Evolutionary conservation across 1,140 invertebrate genomes (phyloP).

Genomic region (Cylas formicarius): DNA sequence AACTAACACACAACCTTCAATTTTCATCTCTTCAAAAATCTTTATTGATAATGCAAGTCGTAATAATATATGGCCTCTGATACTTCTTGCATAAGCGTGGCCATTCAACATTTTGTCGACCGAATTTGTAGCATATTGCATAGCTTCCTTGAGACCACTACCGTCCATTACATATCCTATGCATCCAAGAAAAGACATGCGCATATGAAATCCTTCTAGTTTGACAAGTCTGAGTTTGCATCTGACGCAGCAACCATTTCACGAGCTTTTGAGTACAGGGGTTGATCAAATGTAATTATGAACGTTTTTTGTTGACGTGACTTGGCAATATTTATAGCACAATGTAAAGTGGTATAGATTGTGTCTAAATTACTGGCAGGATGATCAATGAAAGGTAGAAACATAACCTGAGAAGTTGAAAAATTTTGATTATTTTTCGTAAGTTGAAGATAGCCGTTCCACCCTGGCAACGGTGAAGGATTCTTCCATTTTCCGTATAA

Average conservation of each 20-base stretch:
- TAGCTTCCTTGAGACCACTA: conserved; percentile 40
- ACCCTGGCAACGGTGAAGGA: too few species aligned
- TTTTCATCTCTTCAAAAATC: conserved; percentile 22
- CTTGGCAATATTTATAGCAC: conserved; percentile 15
- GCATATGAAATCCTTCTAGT: conserved; percentile 37
- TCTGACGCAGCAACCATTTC: conserved; percentile 21
- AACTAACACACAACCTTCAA: conserved; percentile 23
- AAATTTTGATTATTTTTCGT: conserved; percentile 11
- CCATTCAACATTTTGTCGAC: conserved; percentile 20
- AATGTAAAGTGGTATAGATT: conserved; percentile 20
- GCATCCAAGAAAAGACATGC: conserved; percentile 41
- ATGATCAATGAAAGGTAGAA: conserved; percentile 20
- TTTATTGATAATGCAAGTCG: conserved; percentile 19
- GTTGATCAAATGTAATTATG: conserved; percentile 33
- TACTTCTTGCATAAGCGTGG: conserved; percentile 11
- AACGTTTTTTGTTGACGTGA: conserved; percentile 17
- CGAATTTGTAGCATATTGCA: conserved; percentile 30
- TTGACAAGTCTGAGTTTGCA: conserved; percentile 12
- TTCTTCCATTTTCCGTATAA: too few species aligned
- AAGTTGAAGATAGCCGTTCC: too few species aligned
- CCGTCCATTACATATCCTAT: conserved; percentile 40
- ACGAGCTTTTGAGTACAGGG: conserved; percentile 34
- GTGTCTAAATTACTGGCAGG: conserved; percentile 12
- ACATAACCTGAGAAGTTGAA: conserved; percentile 17
- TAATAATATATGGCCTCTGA: conserved; percentile 16